Conservation (phyloP, 1,140 invertebrate genomes). For the Pararge aegeria region DNA sequence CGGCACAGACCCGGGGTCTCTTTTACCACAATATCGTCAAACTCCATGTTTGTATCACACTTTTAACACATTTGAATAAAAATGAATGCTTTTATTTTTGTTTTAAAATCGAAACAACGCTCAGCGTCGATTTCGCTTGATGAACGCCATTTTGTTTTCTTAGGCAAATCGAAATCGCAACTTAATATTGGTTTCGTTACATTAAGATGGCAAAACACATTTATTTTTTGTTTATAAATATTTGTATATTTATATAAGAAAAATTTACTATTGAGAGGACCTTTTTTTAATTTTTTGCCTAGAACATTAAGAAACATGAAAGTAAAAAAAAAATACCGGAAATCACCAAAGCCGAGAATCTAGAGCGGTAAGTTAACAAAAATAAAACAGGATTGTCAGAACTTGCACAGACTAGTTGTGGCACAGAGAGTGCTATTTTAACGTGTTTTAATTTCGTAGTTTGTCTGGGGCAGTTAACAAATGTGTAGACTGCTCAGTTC, state of each 20-base stretch:
- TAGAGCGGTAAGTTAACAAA: not conserved
- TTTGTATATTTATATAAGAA: no score
- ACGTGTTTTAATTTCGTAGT: not conserved
- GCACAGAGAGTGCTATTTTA: not conserved
- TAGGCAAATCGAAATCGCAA: not conserved
- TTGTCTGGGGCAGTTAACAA: not conserved
- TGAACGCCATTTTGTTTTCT: conserved; percentile 41
- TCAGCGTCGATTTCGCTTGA: conserved; percentile 5
- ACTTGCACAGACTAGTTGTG: not conserved
- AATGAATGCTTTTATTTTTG: conserved; percentile 1
- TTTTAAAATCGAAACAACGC: conserved; percentile 13
- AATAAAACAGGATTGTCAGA: not conserved
- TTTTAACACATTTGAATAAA: conserved; percentile 27
- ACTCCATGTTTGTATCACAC: conserved; percentile 55
- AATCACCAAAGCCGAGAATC: no score
- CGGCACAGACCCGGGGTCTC: conserved; percentile 69
- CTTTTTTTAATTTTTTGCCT: no score
- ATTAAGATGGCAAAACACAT: no score
- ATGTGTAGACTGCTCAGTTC: not conserved
- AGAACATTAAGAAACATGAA: no score
- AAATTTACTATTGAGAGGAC: no score
- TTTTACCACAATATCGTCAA: conserved; percentile 65
- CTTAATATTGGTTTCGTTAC: no score
- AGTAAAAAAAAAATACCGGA: no score
- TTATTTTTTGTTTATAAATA: no score